A percentile compares a stretch with the other conserved stretches of the same genome.
phyloP scores from a whole-genome alignment of 2,113 vertebrate genomes.

The Anthoscopus minutus region DNA sequence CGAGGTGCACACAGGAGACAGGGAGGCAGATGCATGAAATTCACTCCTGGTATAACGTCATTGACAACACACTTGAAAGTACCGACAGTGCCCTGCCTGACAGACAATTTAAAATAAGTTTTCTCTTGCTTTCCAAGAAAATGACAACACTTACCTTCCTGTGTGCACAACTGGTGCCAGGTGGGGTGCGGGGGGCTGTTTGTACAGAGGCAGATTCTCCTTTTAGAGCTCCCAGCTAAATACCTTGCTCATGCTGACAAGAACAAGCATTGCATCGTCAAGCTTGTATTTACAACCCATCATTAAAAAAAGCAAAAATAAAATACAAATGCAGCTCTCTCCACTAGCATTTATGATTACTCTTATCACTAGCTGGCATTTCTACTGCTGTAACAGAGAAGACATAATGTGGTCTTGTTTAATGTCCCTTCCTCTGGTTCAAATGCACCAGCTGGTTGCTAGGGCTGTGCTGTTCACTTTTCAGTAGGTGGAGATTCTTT shows the following conservation, averaged over 20 bases:
- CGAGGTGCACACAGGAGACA: background rate
- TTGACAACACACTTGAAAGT: background rate
- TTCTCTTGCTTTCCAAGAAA: background rate
- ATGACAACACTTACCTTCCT: background rate
- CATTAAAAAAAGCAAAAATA: background rate
- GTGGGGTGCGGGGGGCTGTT: background rate
- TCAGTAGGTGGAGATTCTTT: conserved; percentile 54
- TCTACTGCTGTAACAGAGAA: background rate
- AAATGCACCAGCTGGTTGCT: conserved; percentile 26
- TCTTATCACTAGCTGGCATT: background rate
- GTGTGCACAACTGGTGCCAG: background rate
- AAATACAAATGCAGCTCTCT: background rate
- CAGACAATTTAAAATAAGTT: background rate
- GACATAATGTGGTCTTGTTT: background rate
- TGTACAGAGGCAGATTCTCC: background rate
- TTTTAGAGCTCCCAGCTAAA: background rate
- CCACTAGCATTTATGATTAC: background rate
- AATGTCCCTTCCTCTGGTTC: background rate
- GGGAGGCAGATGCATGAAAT: background rate
- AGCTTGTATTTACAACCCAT: background rate
- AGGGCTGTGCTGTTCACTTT: conserved; percentile 55
- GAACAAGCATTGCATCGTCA: background rate
- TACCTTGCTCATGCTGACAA: background rate
- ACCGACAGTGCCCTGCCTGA: background rate
- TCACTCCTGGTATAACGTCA: background rate